Conservation (phyloP, 2,888 invertebrate species). For the Morpho deidamia region DNA sequence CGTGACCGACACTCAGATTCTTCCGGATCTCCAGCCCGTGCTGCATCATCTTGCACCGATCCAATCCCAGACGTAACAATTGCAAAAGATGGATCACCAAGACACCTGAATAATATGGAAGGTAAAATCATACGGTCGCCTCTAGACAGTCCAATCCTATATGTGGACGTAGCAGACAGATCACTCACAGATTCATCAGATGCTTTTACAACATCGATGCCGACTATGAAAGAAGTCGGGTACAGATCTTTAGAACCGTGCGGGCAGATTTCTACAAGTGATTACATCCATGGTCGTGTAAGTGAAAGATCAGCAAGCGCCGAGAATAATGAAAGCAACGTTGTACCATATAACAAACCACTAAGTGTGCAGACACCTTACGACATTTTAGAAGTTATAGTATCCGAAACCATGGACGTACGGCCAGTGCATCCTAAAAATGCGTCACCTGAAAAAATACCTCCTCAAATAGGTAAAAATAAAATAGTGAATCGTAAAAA, state of each 20-base stretch:
- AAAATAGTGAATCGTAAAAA: constrained; percentile 24
- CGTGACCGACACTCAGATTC: constrained; percentile 33
- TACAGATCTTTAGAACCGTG: constrained; percentile 14
- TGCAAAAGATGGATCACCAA: constrained; percentile 11
- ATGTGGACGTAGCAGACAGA: constrained; percentile 29
- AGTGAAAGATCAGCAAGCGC: constrained; percentile 35
- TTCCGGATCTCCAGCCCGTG: constrained; percentile 9
- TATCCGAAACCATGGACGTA: constrained; percentile 56
- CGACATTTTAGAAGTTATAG: constrained; percentile 64
- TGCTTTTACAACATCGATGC: constrained; percentile 42
- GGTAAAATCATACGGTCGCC: constrained; percentile 14
- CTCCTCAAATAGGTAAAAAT: constrained; percentile 23
- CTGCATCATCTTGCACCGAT: constrained; percentile 23
- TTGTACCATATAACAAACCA: constrained; percentile 39
- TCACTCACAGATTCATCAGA: constrained; percentile 42
- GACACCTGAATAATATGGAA: constrained; percentile 19
- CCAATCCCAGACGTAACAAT: constrained; percentile 24
- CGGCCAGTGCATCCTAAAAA: constrained; percentile 28
- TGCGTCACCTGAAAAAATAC: constrained; percentile 22
- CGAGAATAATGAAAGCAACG: constrained; percentile 39
- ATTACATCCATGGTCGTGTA: constrained; percentile 36
- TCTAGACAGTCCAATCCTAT: constrained; percentile 19
- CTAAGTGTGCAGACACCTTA: constrained; percentile 42
- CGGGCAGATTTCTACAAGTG: constrained; percentile 24
- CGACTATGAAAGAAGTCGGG: constrained; percentile 41